phyloP scores from a whole-genome alignment of 2,797 vertebrate genomes.

The Pseudochirops cupreus region DNA sequence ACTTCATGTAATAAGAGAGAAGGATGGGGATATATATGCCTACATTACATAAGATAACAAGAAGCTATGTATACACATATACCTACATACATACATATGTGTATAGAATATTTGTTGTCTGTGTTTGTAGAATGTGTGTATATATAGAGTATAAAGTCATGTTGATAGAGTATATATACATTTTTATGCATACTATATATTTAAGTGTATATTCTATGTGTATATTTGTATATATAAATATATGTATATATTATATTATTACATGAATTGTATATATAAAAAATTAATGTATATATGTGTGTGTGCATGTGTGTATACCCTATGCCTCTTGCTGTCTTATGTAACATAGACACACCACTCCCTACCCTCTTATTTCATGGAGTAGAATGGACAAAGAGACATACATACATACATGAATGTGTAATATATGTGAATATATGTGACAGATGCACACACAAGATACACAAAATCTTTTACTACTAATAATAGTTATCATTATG shows the following conservation, averaged over 20 bases:
- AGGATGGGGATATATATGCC: not conserved
- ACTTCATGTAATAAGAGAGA: not conserved
- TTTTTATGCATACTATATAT: not conserved
- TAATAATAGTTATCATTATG: not conserved
- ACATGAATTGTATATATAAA: not conserved
- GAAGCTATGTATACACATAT: not conserved
- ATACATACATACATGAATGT: not conserved
- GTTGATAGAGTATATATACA: not conserved
- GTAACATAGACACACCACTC: not conserved
- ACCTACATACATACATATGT: not conserved
- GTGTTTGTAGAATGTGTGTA: too few relatives aligned
- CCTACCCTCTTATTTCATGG: not conserved
- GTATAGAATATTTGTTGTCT: not conserved
- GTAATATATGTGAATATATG: not conserved
- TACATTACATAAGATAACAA: not conserved
- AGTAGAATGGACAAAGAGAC: not conserved
- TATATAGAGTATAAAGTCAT: too few relatives aligned
- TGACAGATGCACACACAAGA: not conserved
- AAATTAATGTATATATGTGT: not conserved
- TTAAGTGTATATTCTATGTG: not conserved
- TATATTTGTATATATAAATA: not conserved
- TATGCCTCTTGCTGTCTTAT: not conserved
- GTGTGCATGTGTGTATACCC: not conserved
- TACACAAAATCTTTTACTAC: not conserved
- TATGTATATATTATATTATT: not conserved